Percentiles rank a stretch among this genome's conserved stretches.
Evolutionary conservation across 2,113 vertebrate species (phyloP).

Genomic region (Callorhinus ursinus): DNA sequence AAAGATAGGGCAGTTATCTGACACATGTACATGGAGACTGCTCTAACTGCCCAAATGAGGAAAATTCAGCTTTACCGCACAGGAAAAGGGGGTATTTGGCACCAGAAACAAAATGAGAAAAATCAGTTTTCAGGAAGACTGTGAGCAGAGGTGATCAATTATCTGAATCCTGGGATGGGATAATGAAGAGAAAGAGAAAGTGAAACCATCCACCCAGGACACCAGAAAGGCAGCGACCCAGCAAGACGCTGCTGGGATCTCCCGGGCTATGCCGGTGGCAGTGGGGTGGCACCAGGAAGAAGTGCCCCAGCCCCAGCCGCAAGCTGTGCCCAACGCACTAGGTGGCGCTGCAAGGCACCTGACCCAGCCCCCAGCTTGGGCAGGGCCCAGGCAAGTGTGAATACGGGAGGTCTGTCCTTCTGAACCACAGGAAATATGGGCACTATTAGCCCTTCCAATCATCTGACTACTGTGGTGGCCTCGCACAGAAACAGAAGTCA

Average conservation of each 20-base stretch:
- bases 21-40: not conserved
- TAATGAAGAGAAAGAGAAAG: not conserved
- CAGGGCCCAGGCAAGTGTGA: not conserved
- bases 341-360: constrained; percentile 68
- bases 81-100: not conserved
- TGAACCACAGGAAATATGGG: not conserved
- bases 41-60: not conserved
- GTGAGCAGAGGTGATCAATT: not conserved
- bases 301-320: not conserved
- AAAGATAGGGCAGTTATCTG: not conserved
- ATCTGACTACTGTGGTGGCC: not conserved
- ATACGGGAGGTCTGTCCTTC: not conserved
- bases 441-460: not conserved
- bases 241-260: not conserved
- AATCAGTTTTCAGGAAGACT: not conserved
- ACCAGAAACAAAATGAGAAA: constrained; percentile 10
- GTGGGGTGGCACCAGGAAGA: not conserved
- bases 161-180: not conserved
- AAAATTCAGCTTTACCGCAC: not conserved
- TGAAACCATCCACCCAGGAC: not conserved
- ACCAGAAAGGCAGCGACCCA: not conserved
- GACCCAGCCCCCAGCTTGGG: accelerated
- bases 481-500: not conserved
- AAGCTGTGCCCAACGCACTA: not conserved
- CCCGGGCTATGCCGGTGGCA: accelerated